These are phyloP conservation scores for Tamias sibiricus DNA, from an alignment of 2,113 vertebrate species.

Conservation along the genomic window DNA sequence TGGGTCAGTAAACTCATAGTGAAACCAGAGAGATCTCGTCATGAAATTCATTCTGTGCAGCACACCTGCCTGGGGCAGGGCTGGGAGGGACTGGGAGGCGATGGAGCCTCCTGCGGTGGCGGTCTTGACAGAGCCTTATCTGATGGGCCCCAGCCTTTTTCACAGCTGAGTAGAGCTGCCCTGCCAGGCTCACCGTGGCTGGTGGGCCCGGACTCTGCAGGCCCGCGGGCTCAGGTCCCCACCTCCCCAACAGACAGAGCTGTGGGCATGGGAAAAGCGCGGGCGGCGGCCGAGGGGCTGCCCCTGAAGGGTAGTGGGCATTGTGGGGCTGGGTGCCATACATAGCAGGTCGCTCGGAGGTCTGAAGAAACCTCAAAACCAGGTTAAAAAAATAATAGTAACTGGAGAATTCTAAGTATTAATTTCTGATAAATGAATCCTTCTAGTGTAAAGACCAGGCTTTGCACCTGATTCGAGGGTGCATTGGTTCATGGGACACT, in stretches of 20 bases:
- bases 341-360: not conserved
- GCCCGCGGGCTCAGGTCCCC: not conserved
- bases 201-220: not conserved
- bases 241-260: not conserved
- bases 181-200: not conserved
- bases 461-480: not conserved
- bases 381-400: not conserved
- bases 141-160: slow-evolving; percentile 77
- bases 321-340: not conserved
- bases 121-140: slow-evolving; percentile 64
- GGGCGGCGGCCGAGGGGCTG: slow-evolving; percentile 45
- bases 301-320: not conserved
- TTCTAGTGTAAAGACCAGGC: not conserved
- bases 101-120: not conserved
- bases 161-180: slow-evolving; percentile 24
- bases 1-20: slow-evolving; percentile 77
- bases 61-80: slow-evolving; percentile 69
- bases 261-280: slow-evolving; percentile 64
- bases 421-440: not conserved
- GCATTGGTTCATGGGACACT: not conserved
- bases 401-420: not conserved
- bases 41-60: slow-evolving; percentile 71
- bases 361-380: not conserved
- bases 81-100: slow-evolving; percentile 7
- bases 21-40: slow-evolving; percentile 67